phyloP scores from a whole-genome alignment of 1,140 invertebrate genomes.

The Chironomus tepperi region DNA sequence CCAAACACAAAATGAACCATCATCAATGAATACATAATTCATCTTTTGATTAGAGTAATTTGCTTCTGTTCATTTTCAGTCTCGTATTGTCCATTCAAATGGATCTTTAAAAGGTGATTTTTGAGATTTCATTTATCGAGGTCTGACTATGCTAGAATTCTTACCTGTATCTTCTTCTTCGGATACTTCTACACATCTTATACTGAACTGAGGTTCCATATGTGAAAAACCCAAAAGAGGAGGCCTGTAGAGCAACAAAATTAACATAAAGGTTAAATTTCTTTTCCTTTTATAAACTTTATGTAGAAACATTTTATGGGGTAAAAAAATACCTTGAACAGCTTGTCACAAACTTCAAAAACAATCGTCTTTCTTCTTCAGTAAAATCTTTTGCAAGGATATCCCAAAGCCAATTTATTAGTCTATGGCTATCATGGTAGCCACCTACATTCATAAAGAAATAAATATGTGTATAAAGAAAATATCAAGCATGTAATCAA shows the following conservation, averaged over 20 bases:
- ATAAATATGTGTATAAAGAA: too few species aligned
- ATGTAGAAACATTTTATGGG: too few species aligned
- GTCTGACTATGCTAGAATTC: background rate
- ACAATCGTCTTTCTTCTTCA: constrained; percentile 82
- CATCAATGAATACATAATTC: too few species aligned
- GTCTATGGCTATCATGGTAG: constrained; percentile 95
- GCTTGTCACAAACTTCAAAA: constrained; percentile 99
- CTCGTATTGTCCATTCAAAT: too few species aligned
- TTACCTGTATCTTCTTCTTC: constrained; percentile 96
- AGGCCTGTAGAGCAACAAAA: constrained; percentile 56
- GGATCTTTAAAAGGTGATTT: background rate
- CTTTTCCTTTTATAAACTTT: too few species aligned
- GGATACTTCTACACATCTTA: constrained; percentile 96
- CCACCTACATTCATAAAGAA: constrained; percentile 44
- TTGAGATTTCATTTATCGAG: background rate
- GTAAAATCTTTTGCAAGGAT: constrained; percentile 93
- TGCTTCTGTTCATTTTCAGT: too few species aligned
- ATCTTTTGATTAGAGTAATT: too few species aligned
- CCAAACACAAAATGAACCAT: too few species aligned
- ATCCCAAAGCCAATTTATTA: constrained; percentile 98
- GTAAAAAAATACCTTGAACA: constrained; percentile 51
- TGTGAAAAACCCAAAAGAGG: constrained; percentile 95
- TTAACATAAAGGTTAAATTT: background rate
- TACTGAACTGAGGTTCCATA: constrained; percentile 96
- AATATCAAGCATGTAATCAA: background rate